phyloP scores from a whole-genome alignment of 2,888 invertebrate genomes.

The Halocaridina rubra region DNA sequence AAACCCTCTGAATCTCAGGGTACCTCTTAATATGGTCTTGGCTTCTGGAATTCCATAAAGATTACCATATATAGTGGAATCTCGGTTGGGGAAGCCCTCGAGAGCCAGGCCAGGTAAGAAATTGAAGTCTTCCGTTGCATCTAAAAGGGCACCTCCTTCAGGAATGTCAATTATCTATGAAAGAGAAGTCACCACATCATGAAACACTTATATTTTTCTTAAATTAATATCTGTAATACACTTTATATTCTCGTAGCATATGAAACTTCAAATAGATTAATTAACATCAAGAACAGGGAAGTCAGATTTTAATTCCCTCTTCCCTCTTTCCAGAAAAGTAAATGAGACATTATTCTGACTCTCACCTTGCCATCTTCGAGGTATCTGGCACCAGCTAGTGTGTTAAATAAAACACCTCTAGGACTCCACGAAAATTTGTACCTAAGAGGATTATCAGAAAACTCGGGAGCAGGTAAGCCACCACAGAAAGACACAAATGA shows the following conservation, averaged over 20 bases:
- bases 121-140: slow-evolving; percentile 80
- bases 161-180: slow-evolving; percentile 85
- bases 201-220: not conserved
- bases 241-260: too few species aligned
- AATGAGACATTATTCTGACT: too few species aligned
- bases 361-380: slow-evolving; percentile 78
- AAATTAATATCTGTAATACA: too few species aligned
- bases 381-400: slow-evolving; percentile 89
- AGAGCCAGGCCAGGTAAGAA: slow-evolving; percentile 96
- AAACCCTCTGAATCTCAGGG: slow-evolving; percentile 82
- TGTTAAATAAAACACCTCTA: slow-evolving; percentile 89
- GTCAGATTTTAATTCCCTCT: too few species aligned
- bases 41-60: slow-evolving; percentile 78
- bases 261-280: too few species aligned
- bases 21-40: slow-evolving; percentile 91
- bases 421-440: slow-evolving; percentile 99
- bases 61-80: slow-evolving; percentile 88
- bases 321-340: too few species aligned
- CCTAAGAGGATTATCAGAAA: slow-evolving; percentile 87
- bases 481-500: slow-evolving; percentile 98
- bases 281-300: too few species aligned
- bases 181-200: not conserved
- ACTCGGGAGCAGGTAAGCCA: slow-evolving; percentile 94
- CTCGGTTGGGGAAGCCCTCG: slow-evolving; percentile 96
- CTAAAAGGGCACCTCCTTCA: slow-evolving; percentile 90